These are phyloP conservation scores for Dexiosoma caninum DNA, from an alignment of 2,888 invertebrate genomes.

Conservation along the genomic window DNA sequence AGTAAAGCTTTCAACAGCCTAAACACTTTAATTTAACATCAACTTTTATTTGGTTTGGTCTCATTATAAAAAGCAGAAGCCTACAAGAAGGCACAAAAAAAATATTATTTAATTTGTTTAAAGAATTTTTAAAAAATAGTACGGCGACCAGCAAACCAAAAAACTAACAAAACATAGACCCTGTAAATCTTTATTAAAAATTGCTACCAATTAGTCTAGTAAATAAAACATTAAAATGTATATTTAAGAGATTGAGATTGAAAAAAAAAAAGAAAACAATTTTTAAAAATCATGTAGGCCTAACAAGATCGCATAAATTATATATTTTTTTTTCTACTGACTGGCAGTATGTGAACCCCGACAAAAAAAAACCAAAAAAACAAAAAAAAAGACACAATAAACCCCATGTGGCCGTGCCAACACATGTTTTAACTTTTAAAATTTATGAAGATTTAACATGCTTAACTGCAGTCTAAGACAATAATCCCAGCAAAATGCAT, in stretches of 20 bases:
- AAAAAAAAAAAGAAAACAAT: constrained; percentile 4
- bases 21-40: background rate
- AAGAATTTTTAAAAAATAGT: constrained; percentile 3
- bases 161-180: background rate
- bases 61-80: constrained; percentile 48
- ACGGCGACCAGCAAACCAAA: background rate
- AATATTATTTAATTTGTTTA: constrained; percentile 6
- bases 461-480: constrained; percentile 45
- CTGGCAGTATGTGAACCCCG: background rate
- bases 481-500: constrained; percentile 32
- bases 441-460: constrained; percentile 62
- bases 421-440: constrained; percentile 59
- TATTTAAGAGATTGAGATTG: background rate
- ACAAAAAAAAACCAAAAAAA: background rate
- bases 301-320: constrained; percentile 50
- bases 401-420: constrained; percentile 61
- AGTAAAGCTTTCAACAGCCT: constrained; percentile 6
- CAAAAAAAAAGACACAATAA: constrained; percentile 7
- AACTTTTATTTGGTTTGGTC: too few relatives aligned
- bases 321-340: background rate
- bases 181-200: constrained; percentile 31
- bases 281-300: constrained; percentile 46
- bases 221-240: constrained; percentile 43
- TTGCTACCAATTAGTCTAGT: constrained; percentile 40
- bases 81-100: background rate